A percentile compares a stretch with the other conserved stretches of the same genome.
phyloP scores from a whole-genome alignment of 1,140 invertebrate genomes.

The Laupala kohalensis region DNA sequence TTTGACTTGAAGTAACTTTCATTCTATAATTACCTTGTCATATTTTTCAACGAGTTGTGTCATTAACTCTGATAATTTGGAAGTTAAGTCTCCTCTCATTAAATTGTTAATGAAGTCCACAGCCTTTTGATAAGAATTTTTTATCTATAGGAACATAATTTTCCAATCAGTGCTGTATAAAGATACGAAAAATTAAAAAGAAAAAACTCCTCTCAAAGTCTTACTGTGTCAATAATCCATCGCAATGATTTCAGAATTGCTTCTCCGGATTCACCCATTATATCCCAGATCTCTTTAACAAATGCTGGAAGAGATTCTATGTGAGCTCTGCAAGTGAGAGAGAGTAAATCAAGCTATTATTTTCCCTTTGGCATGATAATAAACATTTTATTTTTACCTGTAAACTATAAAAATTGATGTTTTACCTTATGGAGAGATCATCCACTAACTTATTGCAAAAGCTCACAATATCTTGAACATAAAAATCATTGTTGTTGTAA shows the following conservation, averaged over 20 bases:
- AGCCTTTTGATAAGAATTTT: slow-evolving; percentile 52
- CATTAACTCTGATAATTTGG: slow-evolving; percentile 48
- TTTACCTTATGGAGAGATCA: slow-evolving; percentile 49
- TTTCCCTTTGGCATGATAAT: too few species aligned
- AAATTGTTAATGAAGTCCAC: slow-evolving; percentile 49
- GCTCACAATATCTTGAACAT: slow-evolving; percentile 58
- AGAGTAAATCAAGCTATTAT: background rate
- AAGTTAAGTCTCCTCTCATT: slow-evolving; percentile 55
- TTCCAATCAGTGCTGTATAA: background rate
- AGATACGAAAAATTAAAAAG: too few species aligned
- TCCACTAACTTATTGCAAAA: slow-evolving; percentile 54
- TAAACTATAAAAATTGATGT: too few species aligned
- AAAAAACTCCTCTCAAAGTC: slow-evolving; percentile 9
- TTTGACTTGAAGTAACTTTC: background rate
- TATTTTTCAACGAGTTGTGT: slow-evolving; percentile 57
- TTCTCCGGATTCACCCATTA: slow-evolving; percentile 67
- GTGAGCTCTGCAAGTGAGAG: slow-evolving; percentile 39
- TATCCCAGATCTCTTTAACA: slow-evolving; percentile 64
- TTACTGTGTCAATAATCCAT: slow-evolving; percentile 54
- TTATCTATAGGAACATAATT: slow-evolving; percentile 37
- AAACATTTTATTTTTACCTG: too few species aligned
- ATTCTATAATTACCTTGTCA: slow-evolving; percentile 34
- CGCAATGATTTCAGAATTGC: slow-evolving; percentile 57
- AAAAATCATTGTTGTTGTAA: slow-evolving; percentile 69
- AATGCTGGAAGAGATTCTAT: slow-evolving; percentile 63